These are phyloP conservation scores for Vulpes vulpes DNA, from an alignment of 2,113 vertebrate species.

Conservation along the genomic window DNA sequence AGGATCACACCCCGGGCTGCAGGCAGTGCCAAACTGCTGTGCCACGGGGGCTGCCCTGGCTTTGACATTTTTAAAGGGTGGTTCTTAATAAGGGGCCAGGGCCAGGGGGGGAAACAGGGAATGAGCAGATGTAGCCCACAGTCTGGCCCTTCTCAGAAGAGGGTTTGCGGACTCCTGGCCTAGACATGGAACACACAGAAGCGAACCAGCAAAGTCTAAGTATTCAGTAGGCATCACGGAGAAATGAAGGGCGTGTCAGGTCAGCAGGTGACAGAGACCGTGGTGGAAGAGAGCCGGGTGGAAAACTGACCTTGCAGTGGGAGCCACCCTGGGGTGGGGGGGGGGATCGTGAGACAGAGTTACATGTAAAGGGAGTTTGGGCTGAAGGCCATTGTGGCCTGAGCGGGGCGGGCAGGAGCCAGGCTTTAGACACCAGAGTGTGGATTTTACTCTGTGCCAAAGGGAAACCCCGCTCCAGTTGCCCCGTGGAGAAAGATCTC, in stretches of 20 bases:
- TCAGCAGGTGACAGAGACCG: not conserved
- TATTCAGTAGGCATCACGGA: not conserved
- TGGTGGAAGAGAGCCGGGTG: not conserved
- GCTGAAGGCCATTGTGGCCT: not conserved
- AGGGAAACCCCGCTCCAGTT: not conserved
- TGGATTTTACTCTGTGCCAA: not conserved
- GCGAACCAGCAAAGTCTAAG: not conserved
- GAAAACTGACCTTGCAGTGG: not conserved
- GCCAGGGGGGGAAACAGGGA: not conserved
- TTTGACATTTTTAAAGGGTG: not conserved
- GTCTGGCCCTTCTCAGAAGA: not conserved
- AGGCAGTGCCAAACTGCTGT: rapidly evolving
- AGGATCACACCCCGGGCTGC: no score
- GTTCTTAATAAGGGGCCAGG: not conserved
- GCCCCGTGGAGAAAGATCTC: not conserved
- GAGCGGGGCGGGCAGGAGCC: not conserved
- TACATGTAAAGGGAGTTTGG: not conserved
- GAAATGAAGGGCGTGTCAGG: not conserved
- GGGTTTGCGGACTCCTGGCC: not conserved
- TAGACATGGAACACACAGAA: not conserved
- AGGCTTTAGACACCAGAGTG: not conserved
- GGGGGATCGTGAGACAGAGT: no score
- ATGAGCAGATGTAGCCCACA: not conserved
- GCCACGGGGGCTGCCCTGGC: no score
- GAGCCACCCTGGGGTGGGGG: not conserved